Base-by-base conservation (phyloP, 2,797 vertebrate genomes). In the Falco columbarius region DNA sequence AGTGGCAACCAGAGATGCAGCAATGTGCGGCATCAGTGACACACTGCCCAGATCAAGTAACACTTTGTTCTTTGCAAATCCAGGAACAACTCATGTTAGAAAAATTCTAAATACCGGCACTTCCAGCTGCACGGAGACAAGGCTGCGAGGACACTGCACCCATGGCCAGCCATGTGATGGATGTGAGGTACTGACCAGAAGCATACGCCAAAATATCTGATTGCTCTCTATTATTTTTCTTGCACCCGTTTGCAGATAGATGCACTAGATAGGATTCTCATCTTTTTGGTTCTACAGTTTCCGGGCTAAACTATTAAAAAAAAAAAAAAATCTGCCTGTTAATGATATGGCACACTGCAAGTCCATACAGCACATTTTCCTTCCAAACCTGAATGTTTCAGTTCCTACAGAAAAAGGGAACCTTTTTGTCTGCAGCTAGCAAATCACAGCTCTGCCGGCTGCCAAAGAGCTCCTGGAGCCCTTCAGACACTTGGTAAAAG, bases 1-100 rank as follows among this genome's bases (percentile, higher is more conserved):
- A 47, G 61, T 10, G 0, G 52, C 66, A 62, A 49, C 21, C 54
- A 58, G 77, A 73, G 82, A 72, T 21, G n/a, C 44, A 66, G 87
- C n/a, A 51, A 7, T 0, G 0, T 0, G 18, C 2, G 3, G 5
- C 20, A 71, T 32, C 67, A 16, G 75, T 24, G 84, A 74, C 55
- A 17, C 56, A 44, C 54, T 32, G n/a, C 22, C n/a, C 34, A 46
- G 77, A 76, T 47, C 83, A 65, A 59, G 65, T 15, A 46, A 83
- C 4, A 2, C 52, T 92, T 71, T 26, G 56, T 44, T 85, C 81
- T 89, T 49, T 40, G 22, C 72, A 83, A 88, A 89, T 10, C 72
- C 54, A 82, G 42, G 17, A 77, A 70, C 18, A 1, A 44, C 26
- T 72, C 65, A 22, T 3, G 12, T 65, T 32, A 68, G 75, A 92